Conservation (phyloP, 2,113 vertebrate species). For the Chlorodrepanis virens region DNA sequence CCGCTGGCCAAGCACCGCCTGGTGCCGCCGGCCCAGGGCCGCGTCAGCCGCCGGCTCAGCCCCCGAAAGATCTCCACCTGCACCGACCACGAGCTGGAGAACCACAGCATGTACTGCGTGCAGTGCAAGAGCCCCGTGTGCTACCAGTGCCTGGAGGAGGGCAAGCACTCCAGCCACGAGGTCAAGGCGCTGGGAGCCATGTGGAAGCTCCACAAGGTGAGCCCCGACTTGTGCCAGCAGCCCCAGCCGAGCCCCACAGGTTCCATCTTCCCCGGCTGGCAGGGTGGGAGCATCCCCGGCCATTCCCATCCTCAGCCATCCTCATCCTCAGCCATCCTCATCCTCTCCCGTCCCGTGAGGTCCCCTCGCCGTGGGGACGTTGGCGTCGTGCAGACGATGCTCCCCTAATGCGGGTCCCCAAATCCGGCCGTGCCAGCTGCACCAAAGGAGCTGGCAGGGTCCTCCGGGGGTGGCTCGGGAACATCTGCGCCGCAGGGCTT, state of each 20-base stretch:
- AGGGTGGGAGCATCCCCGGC: neutral
- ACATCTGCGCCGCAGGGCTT: neutral
- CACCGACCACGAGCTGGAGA: constrained; percentile 98
- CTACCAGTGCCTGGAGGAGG: constrained; percentile 97
- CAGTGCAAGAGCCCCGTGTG: constrained; percentile 96
- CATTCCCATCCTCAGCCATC: no score
- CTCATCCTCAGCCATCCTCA: neutral
- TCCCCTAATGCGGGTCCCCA: neutral
- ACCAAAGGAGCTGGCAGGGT: neutral
- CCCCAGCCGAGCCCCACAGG: rapidly evolving
- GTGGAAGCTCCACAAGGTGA: constrained; percentile 99
- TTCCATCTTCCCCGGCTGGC: rapidly evolving
- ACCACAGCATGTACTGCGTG: constrained; percentile 99
- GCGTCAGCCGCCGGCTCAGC: constrained; percentile 89
- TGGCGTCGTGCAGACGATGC: rapidly evolving
- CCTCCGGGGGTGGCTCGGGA: neutral
- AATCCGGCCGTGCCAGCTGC: rapidly evolving
- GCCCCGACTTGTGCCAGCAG: neutral
- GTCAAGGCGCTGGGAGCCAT: constrained; percentile 97
- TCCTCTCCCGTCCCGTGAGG: rapidly evolving
- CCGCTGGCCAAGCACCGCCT: constrained; percentile 95
- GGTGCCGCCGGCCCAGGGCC: constrained; percentile 93
- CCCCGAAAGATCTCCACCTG: constrained; percentile 96
- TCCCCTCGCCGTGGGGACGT: rapidly evolving
- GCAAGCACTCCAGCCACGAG: constrained; percentile 93